phyloP scores from a whole-genome alignment of 2,797 vertebrate species.

The Fistularia commersonii region DNA sequence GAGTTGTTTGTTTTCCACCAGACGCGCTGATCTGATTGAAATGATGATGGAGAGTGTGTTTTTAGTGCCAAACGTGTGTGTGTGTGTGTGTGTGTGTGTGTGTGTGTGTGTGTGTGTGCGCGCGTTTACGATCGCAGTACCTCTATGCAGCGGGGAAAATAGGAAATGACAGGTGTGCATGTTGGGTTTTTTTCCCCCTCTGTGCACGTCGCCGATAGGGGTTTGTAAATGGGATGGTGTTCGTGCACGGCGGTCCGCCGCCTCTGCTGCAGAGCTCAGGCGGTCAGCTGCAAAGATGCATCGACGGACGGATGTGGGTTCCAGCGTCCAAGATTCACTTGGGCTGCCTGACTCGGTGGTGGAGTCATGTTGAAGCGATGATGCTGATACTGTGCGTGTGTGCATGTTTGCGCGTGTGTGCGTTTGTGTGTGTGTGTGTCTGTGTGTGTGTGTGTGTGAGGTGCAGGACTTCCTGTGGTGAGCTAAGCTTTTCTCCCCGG shows the following conservation, averaged over 20 bases:
- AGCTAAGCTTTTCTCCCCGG: conserved; percentile 1
- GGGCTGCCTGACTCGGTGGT: conserved; percentile 26
- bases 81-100: no score
- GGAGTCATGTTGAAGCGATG: conserved; percentile 32
- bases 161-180: conserved; percentile 40
- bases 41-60: conserved; percentile 22
- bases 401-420: conserved; percentile 19
- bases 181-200: conserved; percentile 1
- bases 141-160: conserved; percentile 22
- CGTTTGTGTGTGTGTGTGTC: conserved; percentile 22
- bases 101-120: conserved; percentile 19
- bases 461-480: conserved; percentile 21
- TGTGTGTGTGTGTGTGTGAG: conserved; percentile 24
- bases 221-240: conserved; percentile 23
- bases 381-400: conserved; percentile 17
- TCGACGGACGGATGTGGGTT: conserved; percentile 35
- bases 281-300: conserved; percentile 60
- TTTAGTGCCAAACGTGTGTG: conserved; percentile 5
- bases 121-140: conserved; percentile 23
- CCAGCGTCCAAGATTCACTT: conserved; percentile 36
- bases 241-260: conserved; percentile 30
- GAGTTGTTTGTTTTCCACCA: conserved; percentile 20
- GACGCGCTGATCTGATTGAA: conserved; percentile 23
- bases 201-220: conserved; percentile 1
- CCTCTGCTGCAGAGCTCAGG: conserved; percentile 55